Evolutionary conservation across 2,888 invertebrate species (phyloP), one percentile per base, ranked within the genome.

Genomic region (Mycogona germanica): DNA sequence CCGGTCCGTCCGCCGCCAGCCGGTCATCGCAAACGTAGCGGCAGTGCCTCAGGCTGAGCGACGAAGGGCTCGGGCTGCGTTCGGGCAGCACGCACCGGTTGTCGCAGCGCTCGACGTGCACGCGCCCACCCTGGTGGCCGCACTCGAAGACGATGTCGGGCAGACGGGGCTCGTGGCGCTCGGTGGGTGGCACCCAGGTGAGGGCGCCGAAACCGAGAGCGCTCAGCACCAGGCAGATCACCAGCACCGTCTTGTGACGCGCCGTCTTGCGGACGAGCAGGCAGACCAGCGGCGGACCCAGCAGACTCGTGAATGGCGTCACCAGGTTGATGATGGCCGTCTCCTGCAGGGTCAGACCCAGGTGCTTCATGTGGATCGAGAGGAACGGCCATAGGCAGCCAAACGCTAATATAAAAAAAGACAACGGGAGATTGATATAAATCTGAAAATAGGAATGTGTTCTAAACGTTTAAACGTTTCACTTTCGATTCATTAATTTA

Each of bases 381-480:
- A 91, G 79, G 70, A 86, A 84, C 6, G 89, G 84, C 64, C 84
- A 79, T 59, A 91, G 76, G 62, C 84, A 82, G 60, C 87, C 86
- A 64, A 89, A 73, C 61, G 84, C 89, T 89, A 70, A 40, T n/a
- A n/a, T n/a, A n/a, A n/a, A n/a, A n/a, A 52, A n/a, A n/a, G n/a
- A n/a, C n/a, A n/a, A 52, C 3, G 35, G n/a, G 3, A 28, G 7
- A 40, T 21, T 37, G 28, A 48, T 29, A 38, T 40, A 7, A 17
- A 48, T 41, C 19, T 41, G 9, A 41, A 41, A 14, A n/a, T 29
- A 28, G 17, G 26, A 51, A 23, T 17, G 35, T 32, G 7, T 25
- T 47, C 30, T 29, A 28, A n/a, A 28, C 29, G 30, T 47, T n/a
- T 29, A 47, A 28, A 30, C 19, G n/a, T 21, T 44, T 14, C n/a